Evolutionary conservation across 2,888 invertebrate species (phyloP), one percentile per base, ranked within the genome.

Genomic region (Diploptera punctata): DNA sequence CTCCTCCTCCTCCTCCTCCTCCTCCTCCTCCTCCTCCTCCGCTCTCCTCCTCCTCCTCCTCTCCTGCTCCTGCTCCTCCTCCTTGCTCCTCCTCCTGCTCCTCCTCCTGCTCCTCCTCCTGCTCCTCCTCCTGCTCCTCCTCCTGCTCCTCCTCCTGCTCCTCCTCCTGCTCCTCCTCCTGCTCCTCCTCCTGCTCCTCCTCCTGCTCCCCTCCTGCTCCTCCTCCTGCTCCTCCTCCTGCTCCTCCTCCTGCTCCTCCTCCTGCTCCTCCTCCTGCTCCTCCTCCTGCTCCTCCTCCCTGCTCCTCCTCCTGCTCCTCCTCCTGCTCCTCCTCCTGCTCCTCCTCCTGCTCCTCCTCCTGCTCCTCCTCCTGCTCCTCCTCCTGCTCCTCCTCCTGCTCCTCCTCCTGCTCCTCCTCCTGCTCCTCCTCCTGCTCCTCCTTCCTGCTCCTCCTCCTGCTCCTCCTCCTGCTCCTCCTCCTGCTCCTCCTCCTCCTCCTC

Each of bases 371-470:
- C 62, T 52, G 60, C 60, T 71, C 65, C 54, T n/a, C 62, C 19
- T 47, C 29, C 54, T 38, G 57, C 47, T 54, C 75, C 74, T 73
- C 70, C 74, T 68, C 69, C 72, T 68, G 57, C 68, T 52, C 70
- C 69, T 60, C 24, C 72, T 73, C 61, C 73, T n/a, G n/a, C n/a
- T n/a, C n/a, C n/a, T n/a, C n/a, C n/a, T n/a, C n/a, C 10, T 16
- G 10, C 44, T 43, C 67, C 74, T 73, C 74, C 72, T 83, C 83
- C 83, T 84, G 84, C 83, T 13, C 16, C 44, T 13, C n/a, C n/a
- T n/a, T n/a, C n/a, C n/a, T n/a, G n/a, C n/a, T n/a, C n/a, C n/a
- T n/a, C n/a, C n/a, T n/a, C n/a, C n/a, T n/a, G n/a, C n/a, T n/a
- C n/a, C n/a, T n/a, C n/a, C n/a, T n/a, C n/a, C n/a, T n/a, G n/a